Percentiles rank a stretch among this genome's conserved stretches.
These are phyloP conservation scores for Hemicordylus capensis DNA, from an alignment of 2,113 vertebrate species.

Conservation along the genomic window DNA sequence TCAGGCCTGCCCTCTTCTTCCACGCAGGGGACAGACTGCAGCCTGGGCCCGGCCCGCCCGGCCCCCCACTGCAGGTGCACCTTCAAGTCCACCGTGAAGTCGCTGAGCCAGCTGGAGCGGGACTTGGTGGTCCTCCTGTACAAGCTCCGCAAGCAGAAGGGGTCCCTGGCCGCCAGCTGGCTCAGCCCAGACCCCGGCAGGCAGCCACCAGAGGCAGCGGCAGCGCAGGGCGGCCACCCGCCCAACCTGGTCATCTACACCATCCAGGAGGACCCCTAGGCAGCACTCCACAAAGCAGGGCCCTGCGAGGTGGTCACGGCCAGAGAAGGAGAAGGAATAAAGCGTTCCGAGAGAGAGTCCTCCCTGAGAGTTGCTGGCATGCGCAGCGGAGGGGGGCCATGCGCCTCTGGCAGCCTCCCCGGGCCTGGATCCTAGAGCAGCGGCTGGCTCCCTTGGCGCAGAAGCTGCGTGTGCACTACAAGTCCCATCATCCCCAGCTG, in stretches of 20 bases:
- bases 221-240: accelerated
- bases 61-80: not conserved
- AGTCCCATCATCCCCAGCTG: no score
- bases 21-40: not conserved
- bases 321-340: not conserved
- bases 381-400: no score
- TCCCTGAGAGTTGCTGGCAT: not conserved
- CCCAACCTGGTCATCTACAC: not conserved
- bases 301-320: no score
- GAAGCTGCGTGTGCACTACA: no score
- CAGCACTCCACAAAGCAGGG: not conserved
- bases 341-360: not conserved
- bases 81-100: not conserved
- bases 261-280: not conserved
- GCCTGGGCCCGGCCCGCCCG: not conserved
- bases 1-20: not conserved
- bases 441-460: no score
- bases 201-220: no score
- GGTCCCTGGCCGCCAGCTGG: not conserved
- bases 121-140: not conserved
- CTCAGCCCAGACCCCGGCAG: not conserved
- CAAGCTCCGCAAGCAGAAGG: not conserved
- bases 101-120: not conserved
- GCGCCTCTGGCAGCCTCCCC: no score
- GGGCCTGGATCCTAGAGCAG: no score